phyloP scores from a whole-genome alignment of 2,888 invertebrate species.

The Drosophila sordidapex region DNA sequence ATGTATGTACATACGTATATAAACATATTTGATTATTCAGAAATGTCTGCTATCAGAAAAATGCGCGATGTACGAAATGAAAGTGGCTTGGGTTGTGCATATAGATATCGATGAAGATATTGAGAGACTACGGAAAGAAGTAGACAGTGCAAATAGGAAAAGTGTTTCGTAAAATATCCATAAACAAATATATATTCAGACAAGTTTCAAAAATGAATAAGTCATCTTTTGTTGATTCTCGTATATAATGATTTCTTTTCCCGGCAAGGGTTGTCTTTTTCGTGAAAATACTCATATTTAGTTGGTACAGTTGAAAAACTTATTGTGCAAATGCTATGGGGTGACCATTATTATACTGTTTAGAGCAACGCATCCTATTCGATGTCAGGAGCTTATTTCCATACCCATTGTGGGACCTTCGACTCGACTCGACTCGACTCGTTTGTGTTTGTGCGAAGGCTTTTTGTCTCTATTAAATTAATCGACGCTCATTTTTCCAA shows the following conservation, averaged over 20 bases:
- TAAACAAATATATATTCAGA: not conserved
- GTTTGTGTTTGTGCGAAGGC: constrained; percentile 64
- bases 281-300: not conserved
- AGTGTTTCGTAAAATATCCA: not conserved
- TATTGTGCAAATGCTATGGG: not conserved
- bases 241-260: not conserved
- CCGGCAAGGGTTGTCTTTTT: not conserved
- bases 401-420: constrained; percentile 37
- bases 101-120: not conserved
- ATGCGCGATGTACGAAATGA: not conserved
- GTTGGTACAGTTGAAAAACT: constrained; percentile 4
- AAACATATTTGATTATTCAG: not conserved
- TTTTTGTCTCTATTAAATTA: constrained; percentile 84
- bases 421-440: constrained; percentile 13
- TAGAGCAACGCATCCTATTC: constrained; percentile 15
- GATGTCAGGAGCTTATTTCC: constrained; percentile 33
- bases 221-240: not conserved
- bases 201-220: not conserved
- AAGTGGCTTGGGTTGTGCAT: not conserved
- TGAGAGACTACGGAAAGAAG: not conserved
- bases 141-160: not conserved
- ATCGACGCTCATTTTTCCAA: constrained; percentile 83
- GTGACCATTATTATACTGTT: constrained; percentile 7
- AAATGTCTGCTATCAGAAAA: not conserved
- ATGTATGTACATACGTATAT: too few species aligned